Base-by-base conservation (phyloP, 2,888 invertebrate genomes). In the Crioceris asparagi region DNA sequence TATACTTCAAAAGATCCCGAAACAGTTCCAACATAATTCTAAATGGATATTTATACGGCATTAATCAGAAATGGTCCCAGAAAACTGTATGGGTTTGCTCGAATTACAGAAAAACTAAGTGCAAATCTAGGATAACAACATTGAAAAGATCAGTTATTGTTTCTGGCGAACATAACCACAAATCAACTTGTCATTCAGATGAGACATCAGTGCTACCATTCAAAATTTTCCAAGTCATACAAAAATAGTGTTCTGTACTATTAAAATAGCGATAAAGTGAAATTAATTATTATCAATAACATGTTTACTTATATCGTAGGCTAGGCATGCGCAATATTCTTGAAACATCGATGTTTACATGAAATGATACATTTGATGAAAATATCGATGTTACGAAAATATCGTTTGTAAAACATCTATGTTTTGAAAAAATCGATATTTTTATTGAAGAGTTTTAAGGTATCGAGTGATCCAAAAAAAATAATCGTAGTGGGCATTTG, bases 21-120 rank as follows among this genome's bases (percentile, higher is more conserved):
- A 50, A 44, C 35, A 48, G 51, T 2, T 50, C 53, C 6, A 43
- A 45, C 19, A 39, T 55, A 15, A 46, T 54, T 7, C 38, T 54
- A 17, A 42, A 52, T 23, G 40, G 38, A 17, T 49, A 52, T 32
- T 44, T 41, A 3, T 53, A 42, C 33, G 39, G 41, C 3, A 45
- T 48, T 12, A 48, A 53, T 37, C 48, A 41, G 18, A 48, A 45
- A 31, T 40, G 39, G 18, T 12, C 40, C 16, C 41, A 39, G 10
- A 50, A 45, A 34, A 52, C 51, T 4, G 31, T 50, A 4, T 55
- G 55, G 55, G 39, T 50, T 2, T 55, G 55, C 35, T 42, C 48
- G 2, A 43, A 41, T 10, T 52, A 53, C 26, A 41, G 51, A 8
- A 50, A 48, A 43, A 45, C 39, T 18, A 39, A 40, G 29, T 54